A percentile compares a stretch with the other conserved stretches of the same genome.
Evolutionary conservation across 2,113 vertebrate genomes (phyloP).

Genomic region (Salvator merianae): DNA sequence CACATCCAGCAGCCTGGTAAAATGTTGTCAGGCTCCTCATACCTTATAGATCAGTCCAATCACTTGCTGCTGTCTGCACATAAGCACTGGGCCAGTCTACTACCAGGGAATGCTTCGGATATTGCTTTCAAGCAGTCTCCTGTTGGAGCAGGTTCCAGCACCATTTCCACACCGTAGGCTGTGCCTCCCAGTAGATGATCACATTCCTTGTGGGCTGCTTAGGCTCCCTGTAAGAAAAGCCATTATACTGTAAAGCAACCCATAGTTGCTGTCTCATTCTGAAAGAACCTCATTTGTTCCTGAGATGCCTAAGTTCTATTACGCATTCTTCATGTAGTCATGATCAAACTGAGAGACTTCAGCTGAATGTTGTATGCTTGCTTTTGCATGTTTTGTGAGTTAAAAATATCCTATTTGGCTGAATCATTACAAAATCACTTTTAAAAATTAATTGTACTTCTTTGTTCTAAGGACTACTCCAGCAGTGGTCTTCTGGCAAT

Average conservation of each 20-base stretch:
- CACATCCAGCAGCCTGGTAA: no score
- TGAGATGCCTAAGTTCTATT: neutral
- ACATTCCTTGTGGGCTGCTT: rapidly evolving
- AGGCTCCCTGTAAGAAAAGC: neutral
- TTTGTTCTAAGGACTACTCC: slow-evolving; percentile 85
- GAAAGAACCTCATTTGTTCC: neutral
- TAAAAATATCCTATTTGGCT: neutral
- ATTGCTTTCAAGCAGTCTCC: no score
- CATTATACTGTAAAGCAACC: neutral
- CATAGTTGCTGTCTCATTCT: neutral
- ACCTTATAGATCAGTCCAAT: neutral
- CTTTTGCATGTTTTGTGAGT: neutral
- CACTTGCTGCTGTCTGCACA: neutral
- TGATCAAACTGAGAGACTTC: neutral
- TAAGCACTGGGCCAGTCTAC: neutral
- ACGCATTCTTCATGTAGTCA: neutral
- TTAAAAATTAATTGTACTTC: slow-evolving; percentile 8
- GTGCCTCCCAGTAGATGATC: neutral
- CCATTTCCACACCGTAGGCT: neutral
- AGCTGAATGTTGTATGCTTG: neutral
- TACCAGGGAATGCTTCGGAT: no score
- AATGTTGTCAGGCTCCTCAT: no score
- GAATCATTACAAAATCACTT: neutral
- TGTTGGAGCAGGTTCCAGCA: no score
- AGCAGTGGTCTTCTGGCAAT: slow-evolving; percentile 96